Evolutionary conservation across 2,888 invertebrate species (phyloP).

Genomic region (Agriopis aurantiaria): DNA sequence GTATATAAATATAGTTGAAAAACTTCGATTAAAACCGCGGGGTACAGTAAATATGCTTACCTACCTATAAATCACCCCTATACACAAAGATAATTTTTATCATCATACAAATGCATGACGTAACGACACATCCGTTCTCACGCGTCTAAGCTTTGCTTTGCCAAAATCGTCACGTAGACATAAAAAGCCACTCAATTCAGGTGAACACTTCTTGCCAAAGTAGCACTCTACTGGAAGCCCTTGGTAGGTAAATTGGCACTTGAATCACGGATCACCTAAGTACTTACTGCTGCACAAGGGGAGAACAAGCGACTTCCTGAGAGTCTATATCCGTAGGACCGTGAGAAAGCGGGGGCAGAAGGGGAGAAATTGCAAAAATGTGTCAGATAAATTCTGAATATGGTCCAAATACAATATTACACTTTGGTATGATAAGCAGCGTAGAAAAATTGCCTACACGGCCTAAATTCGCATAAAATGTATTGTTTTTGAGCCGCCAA

Average conservation of each 20-base stretch:
- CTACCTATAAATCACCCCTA: constrained; percentile 23
- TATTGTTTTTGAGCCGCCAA: constrained; percentile 54
- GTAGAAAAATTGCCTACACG: constrained; percentile 40
- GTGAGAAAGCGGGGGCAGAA: constrained; percentile 62
- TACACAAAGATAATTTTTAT: too few relatives aligned
- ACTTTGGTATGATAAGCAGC: too few relatives aligned
- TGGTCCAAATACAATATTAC: too few relatives aligned
- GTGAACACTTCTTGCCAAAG: constrained; percentile 17
- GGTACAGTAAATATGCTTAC: not conserved
- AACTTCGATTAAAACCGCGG: not conserved
- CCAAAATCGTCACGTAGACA: constrained; percentile 73
- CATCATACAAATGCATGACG: constrained; percentile 13
- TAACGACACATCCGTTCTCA: constrained; percentile 75
- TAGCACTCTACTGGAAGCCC: not conserved
- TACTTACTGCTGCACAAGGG: constrained; percentile 16
- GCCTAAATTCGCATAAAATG: constrained; percentile 63
- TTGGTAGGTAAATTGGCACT: constrained; percentile 48
- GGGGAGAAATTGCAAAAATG: constrained; percentile 21
- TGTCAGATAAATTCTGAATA: not conserved
- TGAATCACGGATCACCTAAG: constrained; percentile 27
- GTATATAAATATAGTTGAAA: not conserved
- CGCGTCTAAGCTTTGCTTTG: constrained; percentile 54
- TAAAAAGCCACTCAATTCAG: constrained; percentile 60
- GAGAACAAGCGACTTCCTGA: constrained; percentile 57
- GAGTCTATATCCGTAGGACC: constrained; percentile 63